Evolutionary conservation across 2,113 vertebrate species (phyloP), one percentile per base, ranked within the genome.

Genomic region (Stomatorhinus ivindoensis): DNA sequence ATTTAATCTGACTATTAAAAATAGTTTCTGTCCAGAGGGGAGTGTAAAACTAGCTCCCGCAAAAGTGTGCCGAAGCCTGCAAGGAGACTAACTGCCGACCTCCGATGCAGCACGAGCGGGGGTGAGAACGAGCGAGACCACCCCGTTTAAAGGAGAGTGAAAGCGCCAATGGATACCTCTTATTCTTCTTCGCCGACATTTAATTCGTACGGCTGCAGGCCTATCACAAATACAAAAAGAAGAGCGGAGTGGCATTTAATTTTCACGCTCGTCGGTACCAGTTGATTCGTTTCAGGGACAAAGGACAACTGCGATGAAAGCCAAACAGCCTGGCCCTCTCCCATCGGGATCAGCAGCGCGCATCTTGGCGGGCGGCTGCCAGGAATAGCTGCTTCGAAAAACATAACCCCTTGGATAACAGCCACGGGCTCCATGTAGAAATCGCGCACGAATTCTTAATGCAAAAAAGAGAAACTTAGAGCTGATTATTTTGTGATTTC

Each of bases 121-220:
- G 91, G 90, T 86, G 91, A 91, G 90, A 86, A 46, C 47, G 44
- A 50, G 89, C 91, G 93, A 82, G 85, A 44, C 91, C 88, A 90
- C 91, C 35, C 92, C 93, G 92, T 90, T 94, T 95, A 94, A 95
- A 95, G 95, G 95, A 95, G 94, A 95, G 95, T 94, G 65, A 39
- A 31, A n/a, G n/a, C 7, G 91, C 93, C 93, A 21, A 83, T n/a
- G 93, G 93, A 92, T 21, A 90, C 91, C 91, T 89, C 87, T 65
- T 90, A 91, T 92, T 91, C 82, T 87, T 86, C 69, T 93, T 92
- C 92, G 91, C 92, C 92, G 92, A 93, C 89, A 91, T 90, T 92
- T 94, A 90, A 88, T 82, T 80, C 69, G 6, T 61, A 19, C 19
- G 2, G 3, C 3, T 27, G 61, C 19, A 24, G 61, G 65, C 55